A percentile compares a stretch with the other conserved stretches of the same genome.
Conservation (phyloP, 2,888 invertebrate species). For the Phyllotreta cruciferae region DNA sequence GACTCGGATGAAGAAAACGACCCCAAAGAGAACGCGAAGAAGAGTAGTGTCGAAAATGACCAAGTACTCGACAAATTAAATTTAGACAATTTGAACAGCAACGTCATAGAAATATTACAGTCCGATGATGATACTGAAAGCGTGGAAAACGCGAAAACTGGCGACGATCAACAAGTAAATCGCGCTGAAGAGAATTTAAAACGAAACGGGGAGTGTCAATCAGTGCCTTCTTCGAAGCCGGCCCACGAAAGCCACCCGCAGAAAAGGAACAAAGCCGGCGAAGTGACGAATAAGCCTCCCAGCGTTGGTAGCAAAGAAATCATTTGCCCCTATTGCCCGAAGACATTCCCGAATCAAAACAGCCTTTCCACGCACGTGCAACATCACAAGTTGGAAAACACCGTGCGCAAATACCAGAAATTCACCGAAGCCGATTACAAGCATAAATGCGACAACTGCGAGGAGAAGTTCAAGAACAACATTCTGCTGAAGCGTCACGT, state of each 20-base stretch:
- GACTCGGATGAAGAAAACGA: constrained; percentile 55
- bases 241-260: constrained; percentile 38
- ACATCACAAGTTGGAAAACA: constrained; percentile 53
- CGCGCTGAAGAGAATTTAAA: constrained; percentile 31
- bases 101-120: constrained; percentile 47
- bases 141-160: constrained; percentile 15
- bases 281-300: constrained; percentile 4
- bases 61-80: constrained; percentile 40
- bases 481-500: constrained; percentile 51
- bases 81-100: constrained; percentile 41
- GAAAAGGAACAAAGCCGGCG: constrained; percentile 43
- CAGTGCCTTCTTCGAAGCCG: constrained; percentile 39
- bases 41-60: constrained; percentile 37
- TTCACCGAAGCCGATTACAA: constrained; percentile 44
- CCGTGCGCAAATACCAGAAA: constrained; percentile 37
- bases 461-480: constrained; percentile 52
- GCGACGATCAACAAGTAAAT: constrained; percentile 29
- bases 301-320: constrained; percentile 44
- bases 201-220: constrained; percentile 43
- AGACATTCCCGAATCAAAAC: constrained; percentile 57
- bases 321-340: constrained; percentile 54
- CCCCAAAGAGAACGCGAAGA: constrained; percentile 27
- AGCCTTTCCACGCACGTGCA: constrained; percentile 56
- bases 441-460: constrained; percentile 53
- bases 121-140: constrained; percentile 43